These are phyloP conservation scores for Limosa lapponica DNA, from an alignment of 2,797 vertebrate species.

Conservation along the genomic window DNA sequence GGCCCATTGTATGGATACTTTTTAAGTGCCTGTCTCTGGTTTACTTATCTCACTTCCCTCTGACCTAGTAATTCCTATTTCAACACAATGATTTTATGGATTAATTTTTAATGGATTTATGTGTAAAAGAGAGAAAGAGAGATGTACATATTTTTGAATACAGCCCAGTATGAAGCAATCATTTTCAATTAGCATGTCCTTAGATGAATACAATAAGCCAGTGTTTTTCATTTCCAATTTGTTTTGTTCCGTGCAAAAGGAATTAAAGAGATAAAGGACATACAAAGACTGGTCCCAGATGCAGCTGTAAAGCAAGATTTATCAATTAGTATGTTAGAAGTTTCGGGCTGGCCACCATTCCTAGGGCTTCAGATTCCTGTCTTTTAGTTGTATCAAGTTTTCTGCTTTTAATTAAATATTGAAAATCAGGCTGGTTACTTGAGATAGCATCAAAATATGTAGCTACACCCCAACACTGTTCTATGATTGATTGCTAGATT, in stretches of 20 bases:
- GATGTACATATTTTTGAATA: conserved; percentile 46
- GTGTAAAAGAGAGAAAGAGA: conserved; percentile 15
- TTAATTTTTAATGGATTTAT: conserved; percentile 5
- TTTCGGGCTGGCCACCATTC: conserved; percentile 31
- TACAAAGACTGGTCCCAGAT: conserved; percentile 59
- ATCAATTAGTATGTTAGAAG: conserved; percentile 22
- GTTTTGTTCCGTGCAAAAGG: conserved; percentile 41
- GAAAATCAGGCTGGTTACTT: not conserved
- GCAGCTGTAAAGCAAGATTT: conserved; percentile 54
- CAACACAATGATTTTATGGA: not conserved
- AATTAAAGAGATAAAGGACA: conserved; percentile 70
- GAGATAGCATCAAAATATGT: not conserved
- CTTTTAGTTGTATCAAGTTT: not conserved
- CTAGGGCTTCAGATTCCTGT: not conserved
- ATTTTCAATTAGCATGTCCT: conserved; percentile 67
- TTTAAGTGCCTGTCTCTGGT: not conserved
- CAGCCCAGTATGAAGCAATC: conserved; percentile 47
- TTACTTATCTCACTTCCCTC: conserved; percentile 30
- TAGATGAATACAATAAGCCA: conserved; percentile 64
- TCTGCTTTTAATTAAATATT: conserved; percentile 57
- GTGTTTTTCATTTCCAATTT: conserved; percentile 67
- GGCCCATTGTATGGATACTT: not conserved
- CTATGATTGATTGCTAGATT: not conserved
- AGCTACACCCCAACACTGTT: not conserved
- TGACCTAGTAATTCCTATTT: conserved; percentile 12